Percentiles rank a stretch among this genome's conserved stretches.
These are phyloP conservation scores for Podarcis cretensis DNA, from an alignment of 2,113 vertebrate genomes.

Conservation along the genomic window DNA sequence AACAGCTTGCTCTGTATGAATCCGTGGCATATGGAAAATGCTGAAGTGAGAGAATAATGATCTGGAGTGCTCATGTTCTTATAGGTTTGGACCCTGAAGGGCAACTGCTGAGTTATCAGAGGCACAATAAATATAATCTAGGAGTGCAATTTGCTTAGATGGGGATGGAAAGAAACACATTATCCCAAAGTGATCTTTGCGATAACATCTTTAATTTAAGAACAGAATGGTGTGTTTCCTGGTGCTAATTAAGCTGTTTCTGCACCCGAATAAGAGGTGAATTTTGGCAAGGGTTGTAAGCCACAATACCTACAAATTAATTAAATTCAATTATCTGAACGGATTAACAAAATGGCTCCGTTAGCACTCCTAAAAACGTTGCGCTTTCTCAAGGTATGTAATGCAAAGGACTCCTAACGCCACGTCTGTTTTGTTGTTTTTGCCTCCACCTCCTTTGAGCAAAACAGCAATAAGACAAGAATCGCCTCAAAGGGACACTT, in stretches of 20 bases:
- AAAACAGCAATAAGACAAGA: slow-evolving; percentile 36
- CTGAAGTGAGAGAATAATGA: fast-evolving
- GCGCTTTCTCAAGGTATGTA: slow-evolving; percentile 32
- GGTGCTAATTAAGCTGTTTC: slow-evolving; percentile 51
- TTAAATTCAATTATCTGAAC: slow-evolving; percentile 59
- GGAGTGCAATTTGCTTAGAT: slow-evolving; percentile 13
- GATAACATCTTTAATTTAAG: slow-evolving; percentile 27
- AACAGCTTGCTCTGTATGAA: neutral
- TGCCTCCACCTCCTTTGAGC: slow-evolving; percentile 25
- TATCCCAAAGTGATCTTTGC: slow-evolving; percentile 26
- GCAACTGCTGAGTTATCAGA: neutral
- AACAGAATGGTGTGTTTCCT: slow-evolving; percentile 23
- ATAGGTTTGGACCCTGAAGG: neutral
- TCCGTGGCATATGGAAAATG: neutral
- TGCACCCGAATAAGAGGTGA: slow-evolving; percentile 51
- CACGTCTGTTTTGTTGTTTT: neutral
- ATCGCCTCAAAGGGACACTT: slow-evolving; percentile 31
- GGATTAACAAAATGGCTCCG: slow-evolving; percentile 48
- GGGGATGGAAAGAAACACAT: slow-evolving; percentile 17
- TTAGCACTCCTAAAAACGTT: slow-evolving; percentile 10
- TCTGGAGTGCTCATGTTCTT: neutral
- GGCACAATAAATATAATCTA: neutral
- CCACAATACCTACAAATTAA: slow-evolving; percentile 58
- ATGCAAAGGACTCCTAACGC: neutral
- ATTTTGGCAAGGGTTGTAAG: slow-evolving; percentile 45